Conservation (phyloP, 2,113 vertebrate species). For the Archilochus colubris region DNA sequence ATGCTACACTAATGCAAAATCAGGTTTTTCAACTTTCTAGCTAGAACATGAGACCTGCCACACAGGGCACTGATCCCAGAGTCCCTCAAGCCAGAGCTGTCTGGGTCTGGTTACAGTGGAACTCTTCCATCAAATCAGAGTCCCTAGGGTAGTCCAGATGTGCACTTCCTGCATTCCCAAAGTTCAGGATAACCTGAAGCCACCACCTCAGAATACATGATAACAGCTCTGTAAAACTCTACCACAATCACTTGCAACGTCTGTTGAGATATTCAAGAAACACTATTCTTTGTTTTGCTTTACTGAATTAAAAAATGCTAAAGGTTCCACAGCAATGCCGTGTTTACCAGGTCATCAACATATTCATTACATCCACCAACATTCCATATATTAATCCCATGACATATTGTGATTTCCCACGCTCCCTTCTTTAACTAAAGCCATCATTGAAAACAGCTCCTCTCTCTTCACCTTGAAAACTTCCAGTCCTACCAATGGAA, state of each 20-base stretch:
- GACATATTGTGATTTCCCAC: background rate
- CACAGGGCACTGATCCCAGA: background rate
- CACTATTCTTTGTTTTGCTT: background rate
- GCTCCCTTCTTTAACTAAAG: background rate
- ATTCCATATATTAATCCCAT: background rate
- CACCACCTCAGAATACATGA: background rate
- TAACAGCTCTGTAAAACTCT: background rate
- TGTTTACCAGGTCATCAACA: background rate
- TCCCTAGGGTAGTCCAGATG: constrained; percentile 96
- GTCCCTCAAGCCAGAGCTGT: constrained; percentile 84
- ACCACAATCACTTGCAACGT: background rate
- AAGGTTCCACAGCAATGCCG: background rate
- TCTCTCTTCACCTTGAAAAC: background rate
- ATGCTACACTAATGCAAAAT: background rate
- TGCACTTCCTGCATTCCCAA: constrained; percentile 93
- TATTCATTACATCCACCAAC: background rate
- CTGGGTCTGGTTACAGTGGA: constrained; percentile 89
- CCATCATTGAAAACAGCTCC: background rate
- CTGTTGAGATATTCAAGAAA: background rate
- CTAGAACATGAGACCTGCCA: accelerated
- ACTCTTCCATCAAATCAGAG: constrained; percentile 95
- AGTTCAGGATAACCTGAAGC: constrained; percentile 89
- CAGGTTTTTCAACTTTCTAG: background rate
- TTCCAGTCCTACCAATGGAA: background rate
- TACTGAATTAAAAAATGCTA: background rate